These are phyloP conservation scores for Theretra japonica DNA, from an alignment of 2,888 invertebrate species.

Conservation along the genomic window DNA sequence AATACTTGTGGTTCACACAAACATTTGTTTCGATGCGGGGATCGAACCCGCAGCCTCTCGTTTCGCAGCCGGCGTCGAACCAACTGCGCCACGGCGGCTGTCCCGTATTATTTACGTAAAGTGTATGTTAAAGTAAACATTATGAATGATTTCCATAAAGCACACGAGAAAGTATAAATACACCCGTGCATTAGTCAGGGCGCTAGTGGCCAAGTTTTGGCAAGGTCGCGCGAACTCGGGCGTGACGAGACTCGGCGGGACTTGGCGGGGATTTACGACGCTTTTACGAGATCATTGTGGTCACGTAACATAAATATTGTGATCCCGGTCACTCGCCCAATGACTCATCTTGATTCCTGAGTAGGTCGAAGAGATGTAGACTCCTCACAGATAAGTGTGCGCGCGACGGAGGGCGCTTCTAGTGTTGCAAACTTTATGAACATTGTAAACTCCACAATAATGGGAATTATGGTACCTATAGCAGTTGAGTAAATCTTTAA, in stretches of 20 bases:
- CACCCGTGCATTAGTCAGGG: constrained; percentile 23
- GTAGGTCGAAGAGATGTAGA: background rate
- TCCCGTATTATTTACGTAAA: background rate
- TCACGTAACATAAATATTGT: constrained; percentile 31
- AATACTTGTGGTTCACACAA: too few relatives aligned
- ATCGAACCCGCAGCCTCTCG: too few relatives aligned
- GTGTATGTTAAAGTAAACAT: background rate
- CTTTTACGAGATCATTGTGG: constrained; percentile 23
- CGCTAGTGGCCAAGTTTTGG: constrained; percentile 27
- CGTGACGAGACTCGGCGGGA: background rate
- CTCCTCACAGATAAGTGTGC: too few relatives aligned
- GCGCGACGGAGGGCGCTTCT: too few relatives aligned
- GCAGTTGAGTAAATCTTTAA: too few relatives aligned
- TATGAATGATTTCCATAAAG: background rate
- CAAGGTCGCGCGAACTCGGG: constrained; percentile 28
- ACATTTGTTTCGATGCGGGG: too few relatives aligned
- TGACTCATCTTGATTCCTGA: background rate
- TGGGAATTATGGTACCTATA: too few relatives aligned
- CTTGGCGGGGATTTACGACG: constrained; percentile 18
- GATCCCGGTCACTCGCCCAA: constrained; percentile 5
- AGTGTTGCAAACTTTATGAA: too few relatives aligned
- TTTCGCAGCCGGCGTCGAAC: too few relatives aligned
- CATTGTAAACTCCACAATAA: too few relatives aligned
- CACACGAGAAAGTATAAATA: constrained; percentile 22
- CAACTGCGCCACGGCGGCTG: too few relatives aligned